Conservation (phyloP, 2,113 vertebrate species). For the Harpagus bidentatus region DNA sequence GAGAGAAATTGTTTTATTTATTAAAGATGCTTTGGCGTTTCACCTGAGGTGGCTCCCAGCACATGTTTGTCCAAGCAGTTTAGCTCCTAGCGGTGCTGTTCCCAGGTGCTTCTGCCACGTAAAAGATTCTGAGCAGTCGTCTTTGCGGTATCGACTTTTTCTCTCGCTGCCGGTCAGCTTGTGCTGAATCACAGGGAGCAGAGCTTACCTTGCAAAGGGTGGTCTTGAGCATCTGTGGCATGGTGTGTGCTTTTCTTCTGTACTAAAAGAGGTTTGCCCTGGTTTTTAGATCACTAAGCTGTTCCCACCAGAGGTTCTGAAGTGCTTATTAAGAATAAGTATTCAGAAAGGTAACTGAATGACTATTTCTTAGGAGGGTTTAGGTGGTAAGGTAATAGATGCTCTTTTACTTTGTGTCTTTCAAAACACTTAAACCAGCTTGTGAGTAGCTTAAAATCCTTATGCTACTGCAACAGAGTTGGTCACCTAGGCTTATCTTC, state of each 20-base stretch:
- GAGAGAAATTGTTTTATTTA: background rate
- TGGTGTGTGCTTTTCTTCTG: background rate
- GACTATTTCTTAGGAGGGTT: background rate
- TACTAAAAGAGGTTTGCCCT: background rate
- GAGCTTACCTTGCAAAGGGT: accelerated
- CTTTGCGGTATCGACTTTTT: background rate
- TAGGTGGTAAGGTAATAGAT: background rate
- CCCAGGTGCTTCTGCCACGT: accelerated
- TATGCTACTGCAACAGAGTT: background rate
- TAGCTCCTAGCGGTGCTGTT: background rate
- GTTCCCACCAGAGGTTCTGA: background rate
- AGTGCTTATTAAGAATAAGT: background rate
- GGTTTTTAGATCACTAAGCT: background rate
- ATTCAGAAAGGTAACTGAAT: background rate
- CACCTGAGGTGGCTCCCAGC: background rate
- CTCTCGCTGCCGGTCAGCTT: accelerated
- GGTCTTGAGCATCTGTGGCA: background rate
- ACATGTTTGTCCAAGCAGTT: background rate
- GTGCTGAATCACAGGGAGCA: background rate
- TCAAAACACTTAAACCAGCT: background rate
- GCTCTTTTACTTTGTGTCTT: background rate
- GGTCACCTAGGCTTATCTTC: background rate
- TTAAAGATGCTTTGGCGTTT: background rate
- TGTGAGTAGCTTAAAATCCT: background rate
- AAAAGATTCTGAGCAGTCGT: accelerated